These are phyloP conservation scores for Zaprionus bogoriensis DNA, from an alignment of 2,888 invertebrate genomes.

Conservation along the genomic window DNA sequence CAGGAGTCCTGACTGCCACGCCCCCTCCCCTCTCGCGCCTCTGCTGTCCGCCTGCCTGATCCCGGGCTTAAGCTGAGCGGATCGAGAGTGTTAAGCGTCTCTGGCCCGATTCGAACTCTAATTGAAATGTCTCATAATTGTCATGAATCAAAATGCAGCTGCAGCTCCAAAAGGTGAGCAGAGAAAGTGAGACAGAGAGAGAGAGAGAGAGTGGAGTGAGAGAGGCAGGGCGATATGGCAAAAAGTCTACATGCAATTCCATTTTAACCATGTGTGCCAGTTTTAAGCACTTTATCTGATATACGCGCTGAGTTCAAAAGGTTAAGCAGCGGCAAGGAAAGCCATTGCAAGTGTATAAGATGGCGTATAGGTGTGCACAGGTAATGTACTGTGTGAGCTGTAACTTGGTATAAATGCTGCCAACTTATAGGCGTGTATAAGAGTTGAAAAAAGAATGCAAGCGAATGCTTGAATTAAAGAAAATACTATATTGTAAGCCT, in stretches of 20 bases:
- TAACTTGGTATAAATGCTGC: neutral
- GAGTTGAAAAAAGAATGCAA: too few relatives aligned
- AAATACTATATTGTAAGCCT: too few relatives aligned
- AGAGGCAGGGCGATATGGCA: neutral
- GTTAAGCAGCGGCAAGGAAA: too few relatives aligned
- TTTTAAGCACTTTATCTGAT: too few relatives aligned
- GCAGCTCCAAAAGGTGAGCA: neutral
- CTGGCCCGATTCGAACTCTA: slow-evolving; percentile 28
- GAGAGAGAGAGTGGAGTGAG: neutral
- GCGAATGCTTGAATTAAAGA: too few relatives aligned
- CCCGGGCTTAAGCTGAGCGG: slow-evolving; percentile 26
- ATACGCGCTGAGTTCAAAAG: too few relatives aligned
- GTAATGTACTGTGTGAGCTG: too few relatives aligned
- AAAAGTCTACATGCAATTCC: neutral
- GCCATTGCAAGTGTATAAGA: neutral
- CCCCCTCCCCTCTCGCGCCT: neutral
- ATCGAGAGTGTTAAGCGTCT: slow-evolving; percentile 18
- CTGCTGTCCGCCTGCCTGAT: slow-evolving; percentile 3
- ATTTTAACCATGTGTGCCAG: neutral
- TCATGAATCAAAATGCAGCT: slow-evolving; percentile 26
- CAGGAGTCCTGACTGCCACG: slow-evolving; percentile 20
- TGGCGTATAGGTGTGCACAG: too few relatives aligned
- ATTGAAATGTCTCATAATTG: slow-evolving; percentile 56
- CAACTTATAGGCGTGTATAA: neutral
- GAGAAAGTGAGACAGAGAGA: neutral